Evolutionary conservation across 2,797 vertebrate species (phyloP), one percentile per base, ranked within the genome.

Genomic region (Nothura maculosa): DNA sequence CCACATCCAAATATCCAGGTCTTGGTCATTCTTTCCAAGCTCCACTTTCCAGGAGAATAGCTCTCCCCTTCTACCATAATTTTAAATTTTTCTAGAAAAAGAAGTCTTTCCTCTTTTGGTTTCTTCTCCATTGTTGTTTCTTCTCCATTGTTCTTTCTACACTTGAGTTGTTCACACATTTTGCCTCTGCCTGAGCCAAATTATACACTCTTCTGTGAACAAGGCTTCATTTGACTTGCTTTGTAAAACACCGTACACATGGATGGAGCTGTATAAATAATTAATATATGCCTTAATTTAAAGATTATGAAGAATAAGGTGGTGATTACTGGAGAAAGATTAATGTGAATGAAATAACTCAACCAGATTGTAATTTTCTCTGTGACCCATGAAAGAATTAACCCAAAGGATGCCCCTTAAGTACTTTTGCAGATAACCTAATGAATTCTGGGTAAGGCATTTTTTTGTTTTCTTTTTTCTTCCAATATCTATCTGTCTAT

Each of bases 221-320:
- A 67, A 91, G 47, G n/a, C 20, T 22, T 74, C 52, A 24, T 81
- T 90, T 85, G 82, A 93, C 78, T 93, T 94, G 32, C 70, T 93
- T 86, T 87, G 6, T 89, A 47, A 89, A 85, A 32, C 25, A 62
- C 40, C 47, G 50, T 50, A 63, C 52, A 79, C 43, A 77, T 68
- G 57, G 77, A 86, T 87, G 57, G 85, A 94, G 40, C 60, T 32
- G 57, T 70, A 86, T 87, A 92, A 94, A 95, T 94, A 95, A 93
- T 95, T 95, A 94, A 96, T 89, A 76, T 9, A 36, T 45, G 8
- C 48, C 60, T 92, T 95, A 93, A 96, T 95, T 67, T 84, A 84
- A 95, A 91, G 85, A 95, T 93, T 91, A 93, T 93, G 76, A 94
- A 92, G 70, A 93, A 93, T 79, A 86, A 96, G 78, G 73, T 89